Evolutionary conservation across 2,888 invertebrate genomes (phyloP).

Genomic region (Andrena bicolor): DNA sequence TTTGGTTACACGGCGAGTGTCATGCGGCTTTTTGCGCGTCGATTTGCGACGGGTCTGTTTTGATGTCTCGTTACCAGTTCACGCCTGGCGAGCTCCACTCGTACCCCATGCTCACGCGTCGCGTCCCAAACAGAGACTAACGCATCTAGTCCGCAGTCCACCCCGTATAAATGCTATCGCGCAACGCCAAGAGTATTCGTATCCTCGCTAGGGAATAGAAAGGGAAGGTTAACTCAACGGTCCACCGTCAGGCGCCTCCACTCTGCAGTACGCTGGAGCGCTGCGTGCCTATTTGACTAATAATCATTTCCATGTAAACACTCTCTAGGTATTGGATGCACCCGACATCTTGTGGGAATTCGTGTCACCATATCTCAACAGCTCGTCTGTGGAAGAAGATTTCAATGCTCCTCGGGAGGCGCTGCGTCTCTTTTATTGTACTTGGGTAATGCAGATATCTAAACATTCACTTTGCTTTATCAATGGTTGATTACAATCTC

Average conservation of each 20-base stretch:
- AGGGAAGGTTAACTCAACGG: neutral
- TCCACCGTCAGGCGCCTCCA: neutral
- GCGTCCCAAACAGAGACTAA: constrained; percentile 83
- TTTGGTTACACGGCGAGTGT: constrained; percentile 4
- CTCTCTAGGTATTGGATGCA: too few relatives aligned
- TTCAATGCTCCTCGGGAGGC: too few relatives aligned
- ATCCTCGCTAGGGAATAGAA: constrained; percentile 15
- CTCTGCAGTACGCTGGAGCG: neutral
- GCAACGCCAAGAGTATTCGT: constrained; percentile 50
- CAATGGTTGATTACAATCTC: neutral
- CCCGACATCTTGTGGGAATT: too few relatives aligned
- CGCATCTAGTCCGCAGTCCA: constrained; percentile 77
- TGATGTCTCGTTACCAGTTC: constrained; percentile 62
- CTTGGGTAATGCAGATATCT: too few relatives aligned
- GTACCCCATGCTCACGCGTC: constrained; percentile 79
- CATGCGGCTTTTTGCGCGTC: constrained; percentile 17
- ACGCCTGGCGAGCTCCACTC: constrained; percentile 70
- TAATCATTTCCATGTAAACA: too few relatives aligned
- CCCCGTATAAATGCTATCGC: constrained; percentile 77
- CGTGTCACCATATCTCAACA: too few relatives aligned
- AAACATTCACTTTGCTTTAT: neutral
- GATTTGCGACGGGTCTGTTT: constrained; percentile 34
- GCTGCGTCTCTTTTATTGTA: too few relatives aligned
- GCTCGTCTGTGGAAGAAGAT: too few relatives aligned
- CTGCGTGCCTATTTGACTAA: too few relatives aligned